phyloP scores from a whole-genome alignment of 2,113 vertebrate species.

The Aplodontia rufa region DNA sequence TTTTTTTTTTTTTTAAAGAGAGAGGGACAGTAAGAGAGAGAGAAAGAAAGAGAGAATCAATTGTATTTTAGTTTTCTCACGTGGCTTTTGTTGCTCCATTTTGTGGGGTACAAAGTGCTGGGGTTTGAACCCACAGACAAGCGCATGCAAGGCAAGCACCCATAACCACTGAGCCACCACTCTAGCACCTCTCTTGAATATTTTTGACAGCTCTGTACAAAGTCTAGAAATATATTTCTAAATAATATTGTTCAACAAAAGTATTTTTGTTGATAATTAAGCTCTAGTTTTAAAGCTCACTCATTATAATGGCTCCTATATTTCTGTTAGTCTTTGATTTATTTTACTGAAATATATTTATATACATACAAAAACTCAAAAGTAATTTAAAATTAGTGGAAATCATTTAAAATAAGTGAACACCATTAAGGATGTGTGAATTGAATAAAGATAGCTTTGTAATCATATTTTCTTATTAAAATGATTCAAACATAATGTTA shows the following conservation, averaged over 20 bases:
- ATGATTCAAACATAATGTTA: not conserved
- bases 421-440: not conserved
- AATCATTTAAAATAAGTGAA: not conserved
- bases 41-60: too few relatives aligned
- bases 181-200: too few relatives aligned
- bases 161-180: too few relatives aligned
- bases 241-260: not conserved
- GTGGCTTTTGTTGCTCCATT: too few relatives aligned
- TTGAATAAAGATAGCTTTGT: not conserved
- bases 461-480: not conserved
- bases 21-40: too few relatives aligned
- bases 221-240: not conserved
- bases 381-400: not conserved
- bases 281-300: not conserved
- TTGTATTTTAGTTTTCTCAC: too few relatives aligned
- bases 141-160: too few relatives aligned
- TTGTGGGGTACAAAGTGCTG: too few relatives aligned
- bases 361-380: not conserved
- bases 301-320: not conserved
- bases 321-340: not conserved
- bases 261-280: not conserved
- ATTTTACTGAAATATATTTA: not conserved
- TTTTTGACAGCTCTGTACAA: not conserved
- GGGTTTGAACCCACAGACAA: too few relatives aligned
- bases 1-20: too few relatives aligned